These are phyloP conservation scores for Ophioninae sp. DNA, from an alignment of 2,888 invertebrate species.

Conservation along the genomic window DNA sequence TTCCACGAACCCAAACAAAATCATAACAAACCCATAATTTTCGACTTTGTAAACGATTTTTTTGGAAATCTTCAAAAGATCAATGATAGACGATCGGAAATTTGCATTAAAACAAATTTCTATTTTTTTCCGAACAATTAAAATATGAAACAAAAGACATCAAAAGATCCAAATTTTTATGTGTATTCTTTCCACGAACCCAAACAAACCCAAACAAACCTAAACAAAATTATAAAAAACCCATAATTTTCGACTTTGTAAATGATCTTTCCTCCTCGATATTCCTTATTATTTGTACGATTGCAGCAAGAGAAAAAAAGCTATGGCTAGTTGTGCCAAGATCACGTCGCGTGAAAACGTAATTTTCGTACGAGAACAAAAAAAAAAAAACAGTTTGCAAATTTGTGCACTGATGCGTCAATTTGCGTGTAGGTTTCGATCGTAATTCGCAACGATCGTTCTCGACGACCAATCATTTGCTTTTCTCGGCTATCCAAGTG, in stretches of 20 bases:
- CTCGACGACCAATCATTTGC: neutral
- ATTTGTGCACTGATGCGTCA: neutral
- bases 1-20: too few species aligned
- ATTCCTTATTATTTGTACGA: constrained; percentile 50
- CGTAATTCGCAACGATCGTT: neutral
- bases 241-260: neutral
- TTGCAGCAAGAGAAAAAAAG: constrained; percentile 13
- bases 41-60: neutral
- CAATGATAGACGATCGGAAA: too few species aligned
- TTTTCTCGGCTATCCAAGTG: neutral
- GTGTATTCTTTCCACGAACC: too few species aligned
- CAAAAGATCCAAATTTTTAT: too few species aligned
- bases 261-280: constrained; percentile 8
- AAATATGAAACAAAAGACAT: too few species aligned
- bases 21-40: too few species aligned
- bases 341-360: constrained; percentile 4
- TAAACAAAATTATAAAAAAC: too few species aligned
- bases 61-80: too few species aligned
- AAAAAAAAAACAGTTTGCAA: constrained; percentile 1
- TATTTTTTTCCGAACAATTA: too few species aligned
- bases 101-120: too few species aligned
- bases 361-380: constrained; percentile 4
- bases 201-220: too few species aligned
- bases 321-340: constrained; percentile 28
- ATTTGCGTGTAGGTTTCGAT: neutral